Evolutionary conservation across 2,113 vertebrate species (phyloP), one percentile per base, ranked within the genome.

Genomic region (Ptilonorhynchus violaceus): DNA sequence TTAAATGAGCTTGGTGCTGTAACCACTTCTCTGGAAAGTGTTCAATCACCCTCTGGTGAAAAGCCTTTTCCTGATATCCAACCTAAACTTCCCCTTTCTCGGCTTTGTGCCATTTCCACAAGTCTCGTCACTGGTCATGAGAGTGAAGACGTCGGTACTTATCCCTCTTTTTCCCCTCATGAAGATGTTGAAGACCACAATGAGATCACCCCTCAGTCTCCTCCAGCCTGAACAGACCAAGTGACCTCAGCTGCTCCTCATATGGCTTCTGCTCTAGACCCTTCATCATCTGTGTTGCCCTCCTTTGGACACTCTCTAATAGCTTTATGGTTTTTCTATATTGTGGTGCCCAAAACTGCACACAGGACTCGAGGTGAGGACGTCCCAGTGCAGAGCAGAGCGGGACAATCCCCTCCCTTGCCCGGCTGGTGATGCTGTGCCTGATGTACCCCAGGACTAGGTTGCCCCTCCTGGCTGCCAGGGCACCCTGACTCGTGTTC

Each of bases 371-470:
- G 7, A 60, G 22, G 4, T 33, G 27, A 60, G 27, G 33, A 11
- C 0, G 0, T 4, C 5, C 6, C 33, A 60, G 33, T 6, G 10
- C 18, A 68, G 63, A 33, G 18, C 18, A 44, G 53, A 59, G 17
- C 0, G 0, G 39, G 27, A 46, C 22, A 87, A 24, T 62, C 10
- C 6, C 3, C 33, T 62, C 47, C 18, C 28, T 69, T 28, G 10
- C 30, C 12, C 0, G 0, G 15, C 18, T 69, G 53, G 11, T 0
- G 0, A 46, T 78, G 33, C 13, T 78, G 28, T 33, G 11, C 27
- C 27, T 69, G 53, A 37, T 60, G 12, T 2, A 0, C 6, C 7
- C 10, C 39, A 53, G 33, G 19, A 8, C 46, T 28, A 0, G 0
- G 1, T 1, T 53, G 42, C 6, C 30, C 7, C 25, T 64, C 11